A percentile compares a stretch with the other conserved stretches of the same genome.
Evolutionary conservation across 2,113 vertebrate genomes (phyloP).

Genomic region (Calidris pygmaea): DNA sequence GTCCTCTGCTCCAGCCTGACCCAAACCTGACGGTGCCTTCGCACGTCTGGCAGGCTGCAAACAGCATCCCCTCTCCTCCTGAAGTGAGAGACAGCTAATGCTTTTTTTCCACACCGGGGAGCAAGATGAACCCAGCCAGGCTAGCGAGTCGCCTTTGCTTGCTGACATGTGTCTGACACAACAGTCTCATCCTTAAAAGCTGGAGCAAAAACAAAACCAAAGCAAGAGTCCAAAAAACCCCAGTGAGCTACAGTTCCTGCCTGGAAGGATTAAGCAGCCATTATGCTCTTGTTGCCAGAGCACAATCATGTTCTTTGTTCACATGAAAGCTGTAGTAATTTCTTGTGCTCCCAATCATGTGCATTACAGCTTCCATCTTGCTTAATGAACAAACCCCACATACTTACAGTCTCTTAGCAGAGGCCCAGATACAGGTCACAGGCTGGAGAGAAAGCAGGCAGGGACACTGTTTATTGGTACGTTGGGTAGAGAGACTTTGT

Average conservation of each 20-base stretch:
- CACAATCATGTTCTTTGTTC: background rate
- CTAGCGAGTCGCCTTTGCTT: background rate
- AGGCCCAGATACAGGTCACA: background rate
- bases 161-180: constrained; percentile 48
- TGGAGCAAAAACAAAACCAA: constrained; percentile 32
- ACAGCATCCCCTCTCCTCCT: constrained; percentile 3
- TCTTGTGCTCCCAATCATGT: background rate
- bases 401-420: background rate
- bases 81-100: constrained; percentile 46
- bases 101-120: constrained; percentile 30
- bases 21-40: constrained; percentile 25
- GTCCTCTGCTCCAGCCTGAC: background rate
- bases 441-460: background rate
- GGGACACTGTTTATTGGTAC: background rate
- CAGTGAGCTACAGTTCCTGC: background rate
- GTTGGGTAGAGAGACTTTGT: background rate
- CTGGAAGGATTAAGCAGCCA: constrained; percentile 20
- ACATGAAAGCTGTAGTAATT: background rate
- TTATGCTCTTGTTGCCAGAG: background rate
- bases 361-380: background rate
- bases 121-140: background rate
- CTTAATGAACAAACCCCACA: background rate
- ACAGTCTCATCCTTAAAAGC: constrained; percentile 46
- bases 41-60: background rate
- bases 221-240: background rate